Base-by-base conservation (phyloP, 53 echinoderm and acorn worm species). In the Hippasteria phrygiana region DNA sequence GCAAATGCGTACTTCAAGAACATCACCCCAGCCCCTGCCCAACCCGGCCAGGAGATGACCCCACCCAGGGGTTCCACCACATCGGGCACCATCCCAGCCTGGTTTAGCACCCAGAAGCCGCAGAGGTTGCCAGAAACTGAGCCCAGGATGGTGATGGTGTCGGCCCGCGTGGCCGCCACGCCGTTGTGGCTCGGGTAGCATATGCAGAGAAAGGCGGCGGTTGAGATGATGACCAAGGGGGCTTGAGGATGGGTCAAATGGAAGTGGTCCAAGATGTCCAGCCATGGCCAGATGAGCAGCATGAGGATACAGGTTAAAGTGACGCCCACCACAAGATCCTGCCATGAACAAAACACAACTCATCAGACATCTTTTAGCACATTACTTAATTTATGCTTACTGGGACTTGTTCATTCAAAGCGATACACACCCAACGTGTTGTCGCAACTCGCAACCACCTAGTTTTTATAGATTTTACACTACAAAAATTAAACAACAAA, bases 251-350 rank as follows among this genome's bases (percentile, higher is more conserved):
- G 90, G 33, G 90, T 93, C 59, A 94, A 43, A 10, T 90, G 84
- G 88, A 92, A 95, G 45, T 88, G 35, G 73, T 97, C 95, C 22
- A 97, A 63, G 0, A 48, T 42, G 39, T 95, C 95, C 46, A 90
- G 34, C 67, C 73, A 71, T 20, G 94, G 95, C 71, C 92, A 90
- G 48, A 95, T 53, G 6, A 95, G 71, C 47, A 75, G 50, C 87
- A 97, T 86, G 22, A 95, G 74, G 42, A 91, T 43, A 31, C 35
- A 70, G 5, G 95, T 95, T 26, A 91, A 12, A 7, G 88, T 55
- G 5, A 94, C 78, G n/a, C 97, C 97, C 18, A 90, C 91, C 3
- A 97, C 59, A 24, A 97, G 88, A 62, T 97, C 97, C 97, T 97
- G 71, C n/a, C 17, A 72, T 1, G 77, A 70, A 70, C 48, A 39